Conservation (phyloP, 2,797 vertebrate genomes). For the Tapera naevia region DNA sequence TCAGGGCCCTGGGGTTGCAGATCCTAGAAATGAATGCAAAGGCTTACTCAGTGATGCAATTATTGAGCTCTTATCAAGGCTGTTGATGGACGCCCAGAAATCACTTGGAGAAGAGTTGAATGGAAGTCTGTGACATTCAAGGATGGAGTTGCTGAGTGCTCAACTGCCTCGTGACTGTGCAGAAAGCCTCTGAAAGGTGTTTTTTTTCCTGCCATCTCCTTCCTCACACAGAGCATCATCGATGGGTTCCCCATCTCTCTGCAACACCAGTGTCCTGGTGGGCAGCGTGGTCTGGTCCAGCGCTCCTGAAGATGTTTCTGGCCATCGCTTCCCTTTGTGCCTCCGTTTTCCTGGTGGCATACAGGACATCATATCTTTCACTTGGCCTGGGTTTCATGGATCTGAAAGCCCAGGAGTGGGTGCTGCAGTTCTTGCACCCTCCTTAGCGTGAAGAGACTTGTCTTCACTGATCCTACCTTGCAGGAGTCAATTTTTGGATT, state of each 20-base stretch:
- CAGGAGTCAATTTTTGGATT: background rate
- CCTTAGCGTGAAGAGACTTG: background rate
- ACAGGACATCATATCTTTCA: rapidly evolving
- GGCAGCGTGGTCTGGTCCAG: rapidly evolving
- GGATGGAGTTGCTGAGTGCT: background rate
- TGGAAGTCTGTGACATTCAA: background rate
- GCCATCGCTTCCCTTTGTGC: rapidly evolving
- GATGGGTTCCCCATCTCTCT: rapidly evolving
- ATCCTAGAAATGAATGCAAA: background rate
- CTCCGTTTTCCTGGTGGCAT: rapidly evolving
- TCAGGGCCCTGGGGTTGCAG: background rate
- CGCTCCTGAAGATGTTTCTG: background rate
- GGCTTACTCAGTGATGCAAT: background rate
- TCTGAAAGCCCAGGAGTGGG: background rate
- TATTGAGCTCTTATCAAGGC: background rate
- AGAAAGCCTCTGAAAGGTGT: background rate
- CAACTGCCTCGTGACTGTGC: background rate
- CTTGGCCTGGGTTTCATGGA: background rate
- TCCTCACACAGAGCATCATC: background rate
- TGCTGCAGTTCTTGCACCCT: background rate
- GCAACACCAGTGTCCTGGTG: rapidly evolving
- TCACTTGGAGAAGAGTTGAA: background rate
- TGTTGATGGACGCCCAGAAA: background rate
- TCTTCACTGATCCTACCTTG: rapidly evolving
- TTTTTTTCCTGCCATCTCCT: rapidly evolving